Base-by-base conservation (phyloP, 2,888 invertebrate genomes). In the Barypeithes pellucidus region DNA sequence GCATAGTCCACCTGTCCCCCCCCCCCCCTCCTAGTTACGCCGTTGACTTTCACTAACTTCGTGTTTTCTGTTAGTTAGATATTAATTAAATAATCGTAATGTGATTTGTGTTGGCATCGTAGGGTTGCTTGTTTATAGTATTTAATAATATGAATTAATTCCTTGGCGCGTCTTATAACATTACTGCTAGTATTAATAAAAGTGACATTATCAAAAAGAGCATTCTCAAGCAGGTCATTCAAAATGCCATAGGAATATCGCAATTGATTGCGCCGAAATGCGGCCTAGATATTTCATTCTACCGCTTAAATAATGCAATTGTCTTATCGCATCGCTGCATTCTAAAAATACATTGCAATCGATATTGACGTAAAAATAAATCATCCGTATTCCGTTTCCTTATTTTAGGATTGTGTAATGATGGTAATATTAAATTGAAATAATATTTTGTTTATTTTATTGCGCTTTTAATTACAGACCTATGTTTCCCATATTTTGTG, bases 261-360 rank as follows among this genome's bases (percentile, higher is more conserved):
- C 29, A 52, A 52, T 24, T 14, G 52, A 29, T 22, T 33, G 60
- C 47, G 39, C 20, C n/a, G 1, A 68, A 68, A 68, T 68, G 39
- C 67, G 36, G n/a, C 16, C 8, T 8, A 41, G 33, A 29, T 45
- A 50, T 61, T 22, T 60, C 52, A 14, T 61, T 47, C 12, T 57
- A 7, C 24, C 18, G 41, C 24, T 45, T 60, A 68, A 67, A 68
- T 68, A 68, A 60, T 68, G 60, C 67, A 68, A 47, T 59, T 29
- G 20, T 22, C 50, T 68, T 60, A 39, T 68, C 60, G 60, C 52
- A 52, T 60, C 59, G 36, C 8, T 50, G 60, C 50, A 61, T 45
- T 68, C 59, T 68, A 60, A 60, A 68, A 68, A 68, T 68, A 50
- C n/a, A 47, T 16, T n/a, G 12, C 8, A 54, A 69, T 69, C 69